These are phyloP conservation scores for Bathybates hornii DNA, from an alignment of 2,113 vertebrate genomes.

Conservation along the genomic window DNA sequence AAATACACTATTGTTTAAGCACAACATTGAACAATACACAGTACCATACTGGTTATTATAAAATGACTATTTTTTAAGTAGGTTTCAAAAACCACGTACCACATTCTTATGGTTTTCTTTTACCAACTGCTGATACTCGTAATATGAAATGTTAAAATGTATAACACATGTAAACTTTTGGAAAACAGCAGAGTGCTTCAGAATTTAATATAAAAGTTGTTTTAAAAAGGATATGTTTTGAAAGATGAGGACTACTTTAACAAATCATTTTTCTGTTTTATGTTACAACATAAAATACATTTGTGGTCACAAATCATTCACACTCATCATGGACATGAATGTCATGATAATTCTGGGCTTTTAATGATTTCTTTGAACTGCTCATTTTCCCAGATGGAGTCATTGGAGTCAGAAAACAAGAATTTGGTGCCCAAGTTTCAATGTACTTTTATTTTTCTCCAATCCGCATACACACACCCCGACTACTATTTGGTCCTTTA, in stretches of 20 bases:
- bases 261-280: background rate
- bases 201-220: background rate
- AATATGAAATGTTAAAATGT: background rate
- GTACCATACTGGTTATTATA: conserved; percentile 29
- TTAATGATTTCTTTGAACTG: background rate
- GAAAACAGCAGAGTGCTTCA: background rate
- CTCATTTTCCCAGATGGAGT: background rate
- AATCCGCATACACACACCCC: background rate
- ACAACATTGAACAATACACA: background rate
- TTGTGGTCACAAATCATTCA: background rate
- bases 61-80: conserved; percentile 16
- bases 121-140: background rate
- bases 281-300: background rate
- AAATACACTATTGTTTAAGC: background rate
- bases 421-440: background rate
- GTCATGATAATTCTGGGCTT: background rate
- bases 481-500: background rate
- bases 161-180: background rate
- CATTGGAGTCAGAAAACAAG: background rate
- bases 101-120: background rate
- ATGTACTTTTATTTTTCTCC: background rate
- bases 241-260: background rate
- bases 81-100: conserved; percentile 14
- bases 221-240: background rate
- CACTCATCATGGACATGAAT: background rate